Evolutionary conservation across 2,797 vertebrate species (phyloP).

Genomic region (Fringilla coelebs): DNA sequence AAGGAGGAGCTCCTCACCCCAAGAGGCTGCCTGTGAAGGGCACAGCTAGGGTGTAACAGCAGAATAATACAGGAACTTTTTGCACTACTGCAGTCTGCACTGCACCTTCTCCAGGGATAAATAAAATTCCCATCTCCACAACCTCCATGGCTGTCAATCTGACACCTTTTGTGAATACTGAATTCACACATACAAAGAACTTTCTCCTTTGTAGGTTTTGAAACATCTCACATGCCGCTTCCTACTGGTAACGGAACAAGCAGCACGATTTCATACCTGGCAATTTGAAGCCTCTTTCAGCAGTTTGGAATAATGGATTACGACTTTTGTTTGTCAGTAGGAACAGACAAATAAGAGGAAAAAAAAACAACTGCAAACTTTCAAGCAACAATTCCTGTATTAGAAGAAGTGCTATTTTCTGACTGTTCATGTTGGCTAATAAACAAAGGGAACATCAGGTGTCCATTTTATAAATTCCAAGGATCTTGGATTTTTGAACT

Average conservation of each 20-base stretch:
- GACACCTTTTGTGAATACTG: constrained; percentile 57
- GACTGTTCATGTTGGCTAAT: not conserved
- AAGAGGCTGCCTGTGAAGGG: not conserved
- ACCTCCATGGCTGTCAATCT: constrained; percentile 53
- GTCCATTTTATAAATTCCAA: not conserved
- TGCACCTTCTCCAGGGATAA: constrained; percentile 44
- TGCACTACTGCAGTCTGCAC: constrained; percentile 15
- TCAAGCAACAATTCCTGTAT: not conserved
- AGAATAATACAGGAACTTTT: not conserved
- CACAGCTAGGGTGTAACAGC: not conserved
- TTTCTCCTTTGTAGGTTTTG: constrained; percentile 53
- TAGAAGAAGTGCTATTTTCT: constrained; percentile 25
- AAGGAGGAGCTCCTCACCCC: not conserved
- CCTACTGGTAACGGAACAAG: constrained; percentile 49
- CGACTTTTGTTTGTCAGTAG: constrained; percentile 41
- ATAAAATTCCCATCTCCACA: constrained; percentile 46
- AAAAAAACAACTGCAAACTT: not conserved
- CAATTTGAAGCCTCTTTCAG: constrained; percentile 49
- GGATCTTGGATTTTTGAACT: not conserved
- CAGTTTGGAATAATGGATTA: constrained; percentile 44
- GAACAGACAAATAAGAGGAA: not conserved
- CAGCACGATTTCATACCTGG: constrained; percentile 53
- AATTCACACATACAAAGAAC: constrained; percentile 61
- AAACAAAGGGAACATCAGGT: constrained; percentile 12
- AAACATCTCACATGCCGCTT: constrained; percentile 7